phyloP scores from a whole-genome alignment of 1,140 invertebrate species.

The Lerema accius region DNA sequence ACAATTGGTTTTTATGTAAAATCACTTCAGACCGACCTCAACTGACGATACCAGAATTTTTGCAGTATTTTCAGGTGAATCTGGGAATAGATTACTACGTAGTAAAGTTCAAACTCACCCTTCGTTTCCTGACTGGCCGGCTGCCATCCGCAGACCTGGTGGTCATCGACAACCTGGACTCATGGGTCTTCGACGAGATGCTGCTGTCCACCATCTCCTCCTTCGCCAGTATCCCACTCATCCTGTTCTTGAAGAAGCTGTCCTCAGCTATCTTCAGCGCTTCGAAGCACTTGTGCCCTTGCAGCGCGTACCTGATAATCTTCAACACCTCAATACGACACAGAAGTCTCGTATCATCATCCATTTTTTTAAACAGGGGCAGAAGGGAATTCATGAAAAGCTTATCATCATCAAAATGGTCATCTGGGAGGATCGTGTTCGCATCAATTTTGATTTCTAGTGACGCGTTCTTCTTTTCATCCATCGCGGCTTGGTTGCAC shows the following conservation, averaged over 20 bases:
- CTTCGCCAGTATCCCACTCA: conserved; percentile 53
- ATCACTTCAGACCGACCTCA: too few species aligned
- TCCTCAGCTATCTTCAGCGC: conserved; percentile 61
- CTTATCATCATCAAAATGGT: conserved; percentile 71
- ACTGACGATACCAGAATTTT: too few species aligned
- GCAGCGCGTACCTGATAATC: conserved; percentile 68
- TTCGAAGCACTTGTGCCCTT: conserved; percentile 69
- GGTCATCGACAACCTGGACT: conserved; percentile 65
- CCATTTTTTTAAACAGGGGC: conserved; percentile 74
- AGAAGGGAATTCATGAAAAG: conserved; percentile 74
- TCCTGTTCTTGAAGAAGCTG: conserved; percentile 56
- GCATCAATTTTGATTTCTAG: conserved; percentile 70
- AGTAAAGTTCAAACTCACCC: conserved; percentile 49
- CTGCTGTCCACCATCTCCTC: conserved; percentile 46
- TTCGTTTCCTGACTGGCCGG: conserved; percentile 65
- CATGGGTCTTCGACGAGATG: conserved; percentile 36
- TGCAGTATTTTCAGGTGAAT: too few species aligned
- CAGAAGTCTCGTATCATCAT: conserved; percentile 66
- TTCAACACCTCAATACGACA: conserved; percentile 73
- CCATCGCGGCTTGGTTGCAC: conserved; percentile 54
- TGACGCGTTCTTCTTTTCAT: conserved; percentile 46
- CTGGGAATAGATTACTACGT: too few species aligned
- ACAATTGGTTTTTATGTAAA: too few species aligned
- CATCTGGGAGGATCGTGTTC: conserved; percentile 66
- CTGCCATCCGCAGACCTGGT: conserved; percentile 70